Percentiles rank a stretch among this genome's conserved stretches.
Conservation (phyloP, 2,888 invertebrate genomes). For the Odontothrips loti region DNA sequence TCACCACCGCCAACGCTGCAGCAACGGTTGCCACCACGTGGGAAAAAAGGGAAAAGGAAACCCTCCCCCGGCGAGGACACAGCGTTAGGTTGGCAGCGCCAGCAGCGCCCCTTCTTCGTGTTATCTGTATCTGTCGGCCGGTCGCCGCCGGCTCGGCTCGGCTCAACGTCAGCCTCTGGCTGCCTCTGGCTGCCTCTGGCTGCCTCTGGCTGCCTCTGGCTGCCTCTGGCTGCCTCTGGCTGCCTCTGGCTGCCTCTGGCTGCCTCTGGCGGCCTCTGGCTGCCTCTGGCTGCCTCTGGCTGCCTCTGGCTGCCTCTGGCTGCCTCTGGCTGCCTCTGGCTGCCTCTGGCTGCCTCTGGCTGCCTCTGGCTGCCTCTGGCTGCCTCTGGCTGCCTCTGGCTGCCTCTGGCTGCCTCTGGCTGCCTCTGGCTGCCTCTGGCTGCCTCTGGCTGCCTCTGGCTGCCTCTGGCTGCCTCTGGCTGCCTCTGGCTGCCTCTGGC, state of each 20-base stretch:
- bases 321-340: not conserved
- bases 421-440: not conserved
- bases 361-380: not conserved
- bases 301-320: not conserved
- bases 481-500: not conserved
- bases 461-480: not conserved
- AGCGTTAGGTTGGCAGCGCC: no score
- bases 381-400: not conserved
- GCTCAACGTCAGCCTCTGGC: conserved; percentile 15
- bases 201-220: not conserved
- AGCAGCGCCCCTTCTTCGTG: not conserved
- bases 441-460: not conserved
- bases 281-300: not conserved
- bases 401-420: not conserved
- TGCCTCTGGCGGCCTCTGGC: not conserved
- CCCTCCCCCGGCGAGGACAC: no score
- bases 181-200: not conserved
- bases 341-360: not conserved
- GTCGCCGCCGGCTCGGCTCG: not conserved
- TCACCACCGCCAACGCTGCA: no score
- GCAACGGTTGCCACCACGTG: not conserved
- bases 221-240: not conserved
- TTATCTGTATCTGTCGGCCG: conserved; percentile 8
- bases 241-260: not conserved
- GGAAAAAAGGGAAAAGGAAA: not conserved